Percentiles rank a stretch among this genome's conserved stretches.
Evolutionary conservation across 2,888 invertebrate genomes (phyloP).

Genomic region (Ophion slaviceki): DNA sequence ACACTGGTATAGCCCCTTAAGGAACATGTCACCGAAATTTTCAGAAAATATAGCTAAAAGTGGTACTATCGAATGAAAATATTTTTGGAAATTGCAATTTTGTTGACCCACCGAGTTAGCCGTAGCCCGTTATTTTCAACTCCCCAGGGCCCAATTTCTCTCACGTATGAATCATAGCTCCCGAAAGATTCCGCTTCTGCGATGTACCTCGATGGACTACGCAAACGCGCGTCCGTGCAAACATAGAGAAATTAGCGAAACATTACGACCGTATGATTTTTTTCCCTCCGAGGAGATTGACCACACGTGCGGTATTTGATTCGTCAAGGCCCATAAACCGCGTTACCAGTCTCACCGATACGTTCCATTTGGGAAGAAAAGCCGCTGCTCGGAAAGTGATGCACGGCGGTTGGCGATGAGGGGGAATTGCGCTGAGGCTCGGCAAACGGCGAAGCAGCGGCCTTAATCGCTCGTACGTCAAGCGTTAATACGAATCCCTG

Average conservation of each 20-base stretch:
- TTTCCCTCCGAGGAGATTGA: background rate
- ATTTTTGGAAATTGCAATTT: too few relatives aligned
- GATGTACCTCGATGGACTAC: too few relatives aligned
- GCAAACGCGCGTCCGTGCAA: too few relatives aligned
- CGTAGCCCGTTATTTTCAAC: too few relatives aligned
- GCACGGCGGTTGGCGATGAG: background rate
- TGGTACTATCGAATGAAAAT: too few relatives aligned
- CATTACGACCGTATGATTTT: background rate
- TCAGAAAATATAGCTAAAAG: too few relatives aligned
- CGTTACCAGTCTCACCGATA: background rate
- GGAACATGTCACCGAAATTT: too few relatives aligned
- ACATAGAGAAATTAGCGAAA: slow-evolving; percentile 13
- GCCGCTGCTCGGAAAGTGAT: slow-evolving; percentile 8
- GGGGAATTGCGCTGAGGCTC: background rate
- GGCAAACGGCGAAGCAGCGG: slow-evolving; percentile 22
- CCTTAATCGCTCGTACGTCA: slow-evolving; percentile 61
- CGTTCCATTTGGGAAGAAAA: slow-evolving; percentile 10
- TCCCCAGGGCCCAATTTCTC: too few relatives aligned
- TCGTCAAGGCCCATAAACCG: background rate
- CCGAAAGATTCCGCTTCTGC: too few relatives aligned
- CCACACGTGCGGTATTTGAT: background rate
- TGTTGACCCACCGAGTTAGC: too few relatives aligned
- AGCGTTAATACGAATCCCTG: slow-evolving; percentile 48
- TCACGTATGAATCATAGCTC: too few relatives aligned
- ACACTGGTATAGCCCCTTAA: too few relatives aligned